Conservation (phyloP, 92 coral and sea anemone species). For the Virgularia gustaviana region DNA sequence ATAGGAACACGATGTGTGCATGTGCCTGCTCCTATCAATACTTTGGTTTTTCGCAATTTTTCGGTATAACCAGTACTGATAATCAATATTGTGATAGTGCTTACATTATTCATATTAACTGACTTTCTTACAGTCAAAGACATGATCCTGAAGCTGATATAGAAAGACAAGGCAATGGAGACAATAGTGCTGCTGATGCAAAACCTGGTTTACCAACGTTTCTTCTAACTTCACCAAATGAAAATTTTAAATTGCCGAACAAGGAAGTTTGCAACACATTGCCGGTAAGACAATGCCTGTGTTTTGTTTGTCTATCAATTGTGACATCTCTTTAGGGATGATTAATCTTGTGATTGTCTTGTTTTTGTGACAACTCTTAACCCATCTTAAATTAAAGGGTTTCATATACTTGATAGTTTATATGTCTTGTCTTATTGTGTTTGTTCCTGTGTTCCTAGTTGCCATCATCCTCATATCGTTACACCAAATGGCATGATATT, state of each 20-base stretch:
- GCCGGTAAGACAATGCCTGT: constrained; percentile 34
- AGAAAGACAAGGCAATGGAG: constrained; percentile 24
- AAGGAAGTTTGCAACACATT: background rate
- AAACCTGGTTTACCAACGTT: constrained; percentile 11
- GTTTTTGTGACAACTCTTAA: no score
- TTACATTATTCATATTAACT: background rate
- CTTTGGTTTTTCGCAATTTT: no score
- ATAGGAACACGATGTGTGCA: no score
- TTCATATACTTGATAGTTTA: background rate
- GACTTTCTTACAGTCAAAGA: background rate
- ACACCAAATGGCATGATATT: constrained; percentile 97
- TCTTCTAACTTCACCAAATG: constrained; percentile 27
- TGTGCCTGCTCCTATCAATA: no score
- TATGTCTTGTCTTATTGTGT: no score
- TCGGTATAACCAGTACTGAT: no score
- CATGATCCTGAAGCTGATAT: constrained; percentile 5
- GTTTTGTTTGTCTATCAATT: no score
- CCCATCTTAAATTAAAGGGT: no score
- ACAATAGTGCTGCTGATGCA: background rate
- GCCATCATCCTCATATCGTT: constrained; percentile 80
- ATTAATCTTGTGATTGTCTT: no score
- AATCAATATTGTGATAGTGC: background rate
- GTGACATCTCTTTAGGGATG: no score
- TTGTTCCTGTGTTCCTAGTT: constrained; percentile 51
- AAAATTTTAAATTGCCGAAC: background rate